phyloP scores from a whole-genome alignment of 1,140 invertebrate species.

The Atta texana region DNA sequence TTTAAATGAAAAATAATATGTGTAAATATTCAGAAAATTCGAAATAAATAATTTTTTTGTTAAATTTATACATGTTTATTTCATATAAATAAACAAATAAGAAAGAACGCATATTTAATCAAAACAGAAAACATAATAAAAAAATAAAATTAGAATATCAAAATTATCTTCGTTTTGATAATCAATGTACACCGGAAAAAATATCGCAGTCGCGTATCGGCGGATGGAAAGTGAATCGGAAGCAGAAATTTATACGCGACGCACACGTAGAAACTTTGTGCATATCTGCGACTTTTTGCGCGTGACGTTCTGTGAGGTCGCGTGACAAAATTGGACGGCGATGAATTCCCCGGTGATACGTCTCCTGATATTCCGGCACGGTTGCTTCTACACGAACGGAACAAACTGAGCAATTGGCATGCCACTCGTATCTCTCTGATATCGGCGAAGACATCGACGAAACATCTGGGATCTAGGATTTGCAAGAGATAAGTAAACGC shows the following conservation, averaged over 20 bases:
- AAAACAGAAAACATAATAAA: neutral
- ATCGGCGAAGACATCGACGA: conserved; percentile 44
- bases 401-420: conserved; percentile 58
- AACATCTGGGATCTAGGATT: conserved; percentile 40
- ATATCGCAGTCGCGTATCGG: conserved; percentile 3
- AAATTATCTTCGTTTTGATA: neutral
- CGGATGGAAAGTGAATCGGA: neutral
- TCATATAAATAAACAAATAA: neutral
- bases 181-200: conserved; percentile 2
- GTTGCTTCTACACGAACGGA: conserved; percentile 49
- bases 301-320: conserved; percentile 44
- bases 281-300: conserved; percentile 59
- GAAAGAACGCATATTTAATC: neutral
- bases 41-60: neutral
- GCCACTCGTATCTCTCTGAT: conserved; percentile 35
- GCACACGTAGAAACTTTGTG: conserved; percentile 19
- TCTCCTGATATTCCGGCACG: conserved; percentile 41
- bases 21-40: neutral
- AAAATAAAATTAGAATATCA: neutral
- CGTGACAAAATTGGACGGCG: conserved; percentile 61
- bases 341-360: conserved; percentile 49
- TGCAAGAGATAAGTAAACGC: conserved; percentile 27
- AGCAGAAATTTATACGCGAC: conserved; percentile 30
- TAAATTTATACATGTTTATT: neutral
- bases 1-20: neutral